Base-by-base conservation (phyloP, 2,113 vertebrate species). In the Periophthalmus modestus region DNA sequence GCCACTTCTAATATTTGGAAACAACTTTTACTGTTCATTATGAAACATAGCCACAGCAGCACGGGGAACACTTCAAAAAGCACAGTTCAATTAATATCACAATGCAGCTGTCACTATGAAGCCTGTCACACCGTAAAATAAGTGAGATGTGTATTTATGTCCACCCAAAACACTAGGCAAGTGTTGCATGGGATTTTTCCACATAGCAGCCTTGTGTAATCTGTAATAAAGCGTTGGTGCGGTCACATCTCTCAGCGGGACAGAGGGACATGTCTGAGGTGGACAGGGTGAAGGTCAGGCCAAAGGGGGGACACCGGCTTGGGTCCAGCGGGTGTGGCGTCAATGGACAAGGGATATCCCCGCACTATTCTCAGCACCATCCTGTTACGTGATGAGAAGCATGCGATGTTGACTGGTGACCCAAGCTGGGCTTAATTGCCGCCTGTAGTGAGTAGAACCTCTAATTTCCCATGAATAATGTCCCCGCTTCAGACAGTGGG, bases 401-500 rank as follows among this genome's bases (percentile, higher is more conserved):
- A 76, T 54, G 54, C 50, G 81, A 75, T 78, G 81, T 61, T 80
- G 76, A 86, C 79, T 59, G 84, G 75, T 69, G 69, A 89, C 84
- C 77, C 57, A 58, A 66, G 75, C 65, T 7, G 74, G 87, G 89
- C 74, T 48, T 92, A 93, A 91, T 90, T 91, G 89, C 85, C 82
- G 87, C 79, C 70, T 87, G 71, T 69, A 79, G 80, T 5, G 77
- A 88, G 81, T 79, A 76, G 63, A 91, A 90, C 90, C 90, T 85
- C 77, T 93, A 85, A 92, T 93, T 94, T 91, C 83, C 83, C 50
- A 66, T 91, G 90, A 92, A 89, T 91, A 86, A 93, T 92, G 88
- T 90, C 76, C 81, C 74, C 14, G 79, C 75, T 80, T 88, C n/a
- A 72, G 83, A 89, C 68, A 34, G 71, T 52, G 16, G 76, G 83